A percentile compares a stretch with the other conserved stretches of the same genome.
These are phyloP conservation scores for Drosophila aldrichi DNA, from an alignment of 2,888 invertebrate genomes.

Conservation along the genomic window DNA sequence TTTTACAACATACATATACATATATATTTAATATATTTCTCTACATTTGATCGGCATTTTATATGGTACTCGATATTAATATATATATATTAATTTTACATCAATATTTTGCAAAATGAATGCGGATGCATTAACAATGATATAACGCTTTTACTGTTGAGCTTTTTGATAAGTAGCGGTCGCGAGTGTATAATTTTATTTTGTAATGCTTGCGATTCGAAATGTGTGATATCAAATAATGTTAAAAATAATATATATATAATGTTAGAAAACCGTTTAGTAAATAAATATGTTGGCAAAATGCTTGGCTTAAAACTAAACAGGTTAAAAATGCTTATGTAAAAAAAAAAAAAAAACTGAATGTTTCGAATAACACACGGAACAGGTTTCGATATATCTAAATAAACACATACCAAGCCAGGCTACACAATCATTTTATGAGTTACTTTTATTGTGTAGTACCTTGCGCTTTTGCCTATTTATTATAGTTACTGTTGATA, in stretches of 20 bases:
- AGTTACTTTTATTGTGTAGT: conserved; percentile 8
- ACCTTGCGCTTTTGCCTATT: conserved; percentile 14
- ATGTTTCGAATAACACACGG: conserved; percentile 55
- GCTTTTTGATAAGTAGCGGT: conserved; percentile 36
- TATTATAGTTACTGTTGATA: conserved; percentile 6
- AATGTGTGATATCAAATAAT: conserved; percentile 15
- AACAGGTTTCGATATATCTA: conserved; percentile 19
- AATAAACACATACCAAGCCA: conserved; percentile 5
- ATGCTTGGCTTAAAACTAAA: conserved; percentile 60
- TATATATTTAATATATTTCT: conserved; percentile 50
- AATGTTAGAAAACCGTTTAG: conserved; percentile 36
- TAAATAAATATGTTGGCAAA: conserved; percentile 70
- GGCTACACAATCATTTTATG: neutral
- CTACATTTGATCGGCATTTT: conserved; percentile 25
- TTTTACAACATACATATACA: conserved; percentile 57
- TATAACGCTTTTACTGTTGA: conserved; percentile 46
- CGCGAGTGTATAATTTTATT: conserved; percentile 26
- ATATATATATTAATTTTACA: conserved; percentile 50
- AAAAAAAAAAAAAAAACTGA: conserved; percentile 57
- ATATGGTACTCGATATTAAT: conserved; percentile 11
- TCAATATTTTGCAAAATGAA: conserved; percentile 45
- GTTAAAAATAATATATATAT: conserved; percentile 17
- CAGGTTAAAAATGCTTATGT: conserved; percentile 54
- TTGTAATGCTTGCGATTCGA: conserved; percentile 18
- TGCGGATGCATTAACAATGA: conserved; percentile 67